Conservation (phyloP, 1,140 invertebrate species). For the Lepidotrigona ventralis region DNA sequence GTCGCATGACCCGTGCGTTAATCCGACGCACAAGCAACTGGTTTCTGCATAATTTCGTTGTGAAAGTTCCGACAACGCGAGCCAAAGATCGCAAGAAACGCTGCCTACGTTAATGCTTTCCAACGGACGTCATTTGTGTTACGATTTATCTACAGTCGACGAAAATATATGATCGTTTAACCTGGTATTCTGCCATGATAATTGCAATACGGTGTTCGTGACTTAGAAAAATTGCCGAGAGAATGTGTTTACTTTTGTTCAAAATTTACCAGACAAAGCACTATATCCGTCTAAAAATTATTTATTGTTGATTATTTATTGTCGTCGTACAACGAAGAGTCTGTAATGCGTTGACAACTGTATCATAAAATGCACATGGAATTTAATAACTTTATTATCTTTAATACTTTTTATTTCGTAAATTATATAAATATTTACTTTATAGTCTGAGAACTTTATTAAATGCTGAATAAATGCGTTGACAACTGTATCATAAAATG, state of each 20-base stretch:
- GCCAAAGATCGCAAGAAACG: slow-evolving; percentile 22
- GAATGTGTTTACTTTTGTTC: background rate
- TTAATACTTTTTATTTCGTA: too few relatives aligned
- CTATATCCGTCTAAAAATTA: too few relatives aligned
- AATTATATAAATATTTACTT: too few relatives aligned
- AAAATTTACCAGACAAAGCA: too few relatives aligned
- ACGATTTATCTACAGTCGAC: slow-evolving; percentile 1
- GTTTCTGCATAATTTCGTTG: slow-evolving; percentile 40
- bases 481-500: too few relatives aligned
- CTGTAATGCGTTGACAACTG: too few relatives aligned
- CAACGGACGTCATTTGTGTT: slow-evolving; percentile 6
- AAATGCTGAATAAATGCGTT: too few relatives aligned
- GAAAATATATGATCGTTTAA: background rate
- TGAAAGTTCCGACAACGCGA: background rate
- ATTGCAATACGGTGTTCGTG: background rate
- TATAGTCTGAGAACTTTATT: too few relatives aligned
- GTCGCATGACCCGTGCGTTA: slow-evolving; percentile 11
- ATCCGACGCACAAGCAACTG: slow-evolving; percentile 6
- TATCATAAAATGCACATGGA: too few relatives aligned
- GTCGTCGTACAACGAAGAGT: too few relatives aligned
- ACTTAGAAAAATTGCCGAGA: background rate
- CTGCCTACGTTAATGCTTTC: slow-evolving; percentile 22
- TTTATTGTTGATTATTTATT: too few relatives aligned
- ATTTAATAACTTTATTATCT: too few relatives aligned
- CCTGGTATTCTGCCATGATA: background rate